A percentile compares a stretch with the other conserved stretches of the same genome.
Conservation (phyloP, 1,140 invertebrate species). For the Stegodyphus mimosarum region DNA sequence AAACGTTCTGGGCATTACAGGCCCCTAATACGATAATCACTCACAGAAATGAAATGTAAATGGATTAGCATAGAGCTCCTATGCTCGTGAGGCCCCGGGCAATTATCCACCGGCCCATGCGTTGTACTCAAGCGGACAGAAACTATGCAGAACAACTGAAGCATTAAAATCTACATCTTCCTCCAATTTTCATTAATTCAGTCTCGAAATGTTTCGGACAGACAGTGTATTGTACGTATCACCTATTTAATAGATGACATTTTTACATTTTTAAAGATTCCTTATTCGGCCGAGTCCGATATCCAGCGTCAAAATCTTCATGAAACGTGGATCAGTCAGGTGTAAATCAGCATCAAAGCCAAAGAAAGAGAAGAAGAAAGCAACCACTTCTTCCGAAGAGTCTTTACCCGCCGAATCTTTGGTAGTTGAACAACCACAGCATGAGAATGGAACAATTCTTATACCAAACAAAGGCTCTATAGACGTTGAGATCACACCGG, state of each 20-base stretch:
- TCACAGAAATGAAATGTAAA: no score
- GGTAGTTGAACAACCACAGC: slow-evolving; percentile 1
- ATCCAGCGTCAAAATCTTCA: slow-evolving; percentile 91
- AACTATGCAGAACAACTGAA: not conserved
- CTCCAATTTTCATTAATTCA: not conserved
- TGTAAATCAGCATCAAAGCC: slow-evolving; percentile 16
- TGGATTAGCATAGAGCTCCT: no score
- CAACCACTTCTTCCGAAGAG: not conserved
- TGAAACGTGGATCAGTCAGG: slow-evolving; percentile 52
- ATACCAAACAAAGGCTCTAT: slow-evolving; percentile 40
- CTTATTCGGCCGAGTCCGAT: slow-evolving; percentile 89
- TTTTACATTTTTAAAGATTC: slow-evolving; percentile 71
- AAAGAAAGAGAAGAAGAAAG: not conserved
- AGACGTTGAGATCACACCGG: slow-evolving; percentile 50
- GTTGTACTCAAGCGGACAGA: no score
- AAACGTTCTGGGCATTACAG: no score
- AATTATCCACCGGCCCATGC: no score
- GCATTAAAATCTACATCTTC: not conserved
- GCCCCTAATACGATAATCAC: no score
- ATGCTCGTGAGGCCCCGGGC: no score
- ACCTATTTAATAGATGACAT: no score
- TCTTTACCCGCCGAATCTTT: not conserved
- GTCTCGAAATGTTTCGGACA: no score
- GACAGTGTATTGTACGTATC: no score
- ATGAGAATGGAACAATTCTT: slow-evolving; percentile 49